These are phyloP conservation scores for Microtus pennsylvanicus DNA, from an alignment of 2,113 vertebrate species.

Conservation along the genomic window DNA sequence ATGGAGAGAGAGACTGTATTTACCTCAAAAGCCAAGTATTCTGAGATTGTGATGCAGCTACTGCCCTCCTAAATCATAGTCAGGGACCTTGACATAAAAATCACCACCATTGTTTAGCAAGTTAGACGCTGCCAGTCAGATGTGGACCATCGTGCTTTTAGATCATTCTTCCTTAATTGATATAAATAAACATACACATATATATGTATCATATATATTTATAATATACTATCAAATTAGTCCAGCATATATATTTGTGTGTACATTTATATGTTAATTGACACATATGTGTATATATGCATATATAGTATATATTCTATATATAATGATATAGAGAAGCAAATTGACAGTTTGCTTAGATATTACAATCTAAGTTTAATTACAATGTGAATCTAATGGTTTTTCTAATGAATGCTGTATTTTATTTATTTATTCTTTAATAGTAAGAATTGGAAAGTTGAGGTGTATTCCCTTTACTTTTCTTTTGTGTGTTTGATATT, in stretches of 20 bases:
- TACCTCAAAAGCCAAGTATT: neutral
- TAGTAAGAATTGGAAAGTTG: neutral
- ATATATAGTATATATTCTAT: neutral
- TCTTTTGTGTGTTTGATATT: neutral
- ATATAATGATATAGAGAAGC: neutral
- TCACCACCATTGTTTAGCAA: neutral
- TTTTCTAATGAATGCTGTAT: neutral
- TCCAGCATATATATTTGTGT: too few species aligned
- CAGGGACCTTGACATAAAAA: neutral
- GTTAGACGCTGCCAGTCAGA: neutral
- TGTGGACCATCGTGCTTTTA: neutral
- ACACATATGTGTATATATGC: too few species aligned
- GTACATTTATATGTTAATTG: too few species aligned
- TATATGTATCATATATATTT: too few species aligned
- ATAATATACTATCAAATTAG: too few species aligned
- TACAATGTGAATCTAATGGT: neutral
- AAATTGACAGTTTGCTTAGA: neutral
- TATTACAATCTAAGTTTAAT: neutral
- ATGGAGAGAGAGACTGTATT: neutral
- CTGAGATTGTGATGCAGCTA: neutral
- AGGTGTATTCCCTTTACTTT: neutral
- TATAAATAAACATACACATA: too few species aligned
- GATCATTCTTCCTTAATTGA: neutral
- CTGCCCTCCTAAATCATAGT: neutral
- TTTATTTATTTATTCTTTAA: neutral